Evolutionary conservation across 2,113 vertebrate genomes (phyloP), one percentile per base, ranked within the genome.

Genomic region (Vulpes lagopus): DNA sequence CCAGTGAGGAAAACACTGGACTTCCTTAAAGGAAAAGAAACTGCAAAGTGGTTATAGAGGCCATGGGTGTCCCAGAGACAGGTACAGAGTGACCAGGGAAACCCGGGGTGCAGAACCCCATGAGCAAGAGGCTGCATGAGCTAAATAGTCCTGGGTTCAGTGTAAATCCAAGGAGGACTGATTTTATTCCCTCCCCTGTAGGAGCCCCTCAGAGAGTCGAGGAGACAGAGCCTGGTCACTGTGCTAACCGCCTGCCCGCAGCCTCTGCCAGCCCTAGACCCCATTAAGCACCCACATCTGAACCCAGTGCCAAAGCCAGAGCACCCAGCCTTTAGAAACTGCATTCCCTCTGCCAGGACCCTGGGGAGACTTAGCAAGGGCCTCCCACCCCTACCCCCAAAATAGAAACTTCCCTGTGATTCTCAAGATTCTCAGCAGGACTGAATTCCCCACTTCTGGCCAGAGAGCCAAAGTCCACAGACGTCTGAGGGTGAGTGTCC

Each of bases 271-370:
- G 55, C 64, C 15, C 80, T 2, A 10, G 55, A 19, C 51, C 0
- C 1, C 3, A 16, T 5, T 19, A 22, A 35, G 20, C 51, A 35
- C n/a, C 1, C 1, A 20, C 3, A 3, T 17, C n/a, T 0, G 11
- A 81, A 59, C 12, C 79, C 76, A 22, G 5, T 1, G 59, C 16
- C 57, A 8, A 20, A 35, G 62, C 19, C 10, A 17, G 51, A 5
- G 17, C 57, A 2, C 1, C 4, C 49, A 23, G 49, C 2, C 22
- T 71, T 51, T 35, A 8, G 25, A 64, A 59, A 53, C n/a, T 1
- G 9, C 2, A 0, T 5, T 1, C 43, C 19, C 12, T 43, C 11
- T 12, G 3, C 57, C 12, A 6, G 22, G 4, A 9, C 35, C 17
- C 12, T 0, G 2, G 16, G 20, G 55, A 20, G 20, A 51, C 20